phyloP scores from a whole-genome alignment of 2,797 vertebrate genomes.

The Odontamblyopus rebecca region DNA sequence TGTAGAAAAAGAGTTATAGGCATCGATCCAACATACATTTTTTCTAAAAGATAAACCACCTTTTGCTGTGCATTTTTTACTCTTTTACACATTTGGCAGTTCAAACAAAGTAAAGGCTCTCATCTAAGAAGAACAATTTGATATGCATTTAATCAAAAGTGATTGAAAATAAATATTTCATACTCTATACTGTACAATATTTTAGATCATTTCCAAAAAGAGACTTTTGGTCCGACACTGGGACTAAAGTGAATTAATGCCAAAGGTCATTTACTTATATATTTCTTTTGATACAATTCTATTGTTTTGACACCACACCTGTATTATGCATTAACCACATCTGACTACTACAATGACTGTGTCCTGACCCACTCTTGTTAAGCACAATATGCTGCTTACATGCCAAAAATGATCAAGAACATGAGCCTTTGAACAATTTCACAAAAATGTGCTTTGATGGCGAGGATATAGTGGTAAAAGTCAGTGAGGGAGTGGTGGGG shows the following conservation, averaged over 20 bases:
- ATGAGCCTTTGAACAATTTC: slow-evolving; percentile 78
- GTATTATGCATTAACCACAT: slow-evolving; percentile 64
- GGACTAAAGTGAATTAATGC: slow-evolving; percentile 21
- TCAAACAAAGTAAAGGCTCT: slow-evolving; percentile 51
- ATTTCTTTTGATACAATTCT: slow-evolving; percentile 83
- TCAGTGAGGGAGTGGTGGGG: slow-evolving; percentile 93
- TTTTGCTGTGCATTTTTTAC: slow-evolving; percentile 70
- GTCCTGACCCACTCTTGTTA: slow-evolving; percentile 79
- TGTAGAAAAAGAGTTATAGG: slow-evolving; percentile 81
- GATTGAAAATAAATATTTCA: slow-evolving; percentile 38
- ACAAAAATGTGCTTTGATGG: slow-evolving; percentile 75
- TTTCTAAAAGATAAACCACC: slow-evolving; percentile 70
- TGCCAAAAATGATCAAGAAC: slow-evolving; percentile 84
- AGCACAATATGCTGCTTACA: slow-evolving; percentile 79
- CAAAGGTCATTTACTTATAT: slow-evolving; percentile 89
- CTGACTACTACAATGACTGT: slow-evolving; percentile 71
- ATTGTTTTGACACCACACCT: slow-evolving; percentile 64
- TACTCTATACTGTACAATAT: slow-evolving; percentile 70
- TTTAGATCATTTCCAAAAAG: slow-evolving; percentile 73
- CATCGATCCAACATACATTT: slow-evolving; percentile 78
- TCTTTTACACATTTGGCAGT: slow-evolving; percentile 27
- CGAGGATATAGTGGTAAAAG: slow-evolving; percentile 93
- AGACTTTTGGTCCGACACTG: slow-evolving; percentile 13
- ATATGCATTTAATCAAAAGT: slow-evolving; percentile 20
- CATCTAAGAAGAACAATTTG: slow-evolving; percentile 25